These are phyloP conservation scores for Pongo abelii DNA, from an alignment of 2,113 vertebrate genomes.

Conservation along the genomic window DNA sequence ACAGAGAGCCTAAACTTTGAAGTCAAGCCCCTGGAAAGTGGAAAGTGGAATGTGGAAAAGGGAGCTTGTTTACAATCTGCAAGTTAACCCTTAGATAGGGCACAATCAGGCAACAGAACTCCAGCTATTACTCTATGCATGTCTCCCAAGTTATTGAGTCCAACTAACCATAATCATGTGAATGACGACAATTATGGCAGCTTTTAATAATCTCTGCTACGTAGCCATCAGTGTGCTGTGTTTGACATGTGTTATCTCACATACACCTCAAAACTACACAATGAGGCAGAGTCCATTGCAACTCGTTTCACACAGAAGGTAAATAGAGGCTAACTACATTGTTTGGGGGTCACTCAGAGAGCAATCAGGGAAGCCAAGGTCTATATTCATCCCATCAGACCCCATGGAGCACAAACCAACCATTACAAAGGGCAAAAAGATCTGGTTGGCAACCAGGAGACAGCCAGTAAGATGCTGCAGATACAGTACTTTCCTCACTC, in stretches of 20 bases:
- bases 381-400: not conserved
- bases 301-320: not conserved
- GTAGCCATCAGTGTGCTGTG: not conserved
- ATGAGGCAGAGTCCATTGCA: not conserved
- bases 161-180: not conserved
- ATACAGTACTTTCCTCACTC: not conserved
- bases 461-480: not conserved
- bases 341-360: not conserved
- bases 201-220: not conserved
- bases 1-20: slow-evolving; percentile 32
- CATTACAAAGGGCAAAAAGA: not conserved
- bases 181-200: not conserved
- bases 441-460: not conserved
- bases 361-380: not conserved
- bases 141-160: not conserved
- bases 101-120: not conserved
- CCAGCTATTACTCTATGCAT: not conserved
- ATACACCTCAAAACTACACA: not conserved
- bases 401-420: not conserved
- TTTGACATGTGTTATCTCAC: not conserved
- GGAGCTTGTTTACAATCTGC: not conserved
- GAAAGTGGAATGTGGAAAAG: not conserved
- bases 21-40: not conserved
- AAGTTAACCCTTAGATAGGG: slow-evolving; percentile 1
- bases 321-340: not conserved